A percentile compares a stretch with the other conserved stretches of the same genome.
Evolutionary conservation across 2,888 invertebrate species (phyloP).

Genomic region (Euplexia lucipara): DNA sequence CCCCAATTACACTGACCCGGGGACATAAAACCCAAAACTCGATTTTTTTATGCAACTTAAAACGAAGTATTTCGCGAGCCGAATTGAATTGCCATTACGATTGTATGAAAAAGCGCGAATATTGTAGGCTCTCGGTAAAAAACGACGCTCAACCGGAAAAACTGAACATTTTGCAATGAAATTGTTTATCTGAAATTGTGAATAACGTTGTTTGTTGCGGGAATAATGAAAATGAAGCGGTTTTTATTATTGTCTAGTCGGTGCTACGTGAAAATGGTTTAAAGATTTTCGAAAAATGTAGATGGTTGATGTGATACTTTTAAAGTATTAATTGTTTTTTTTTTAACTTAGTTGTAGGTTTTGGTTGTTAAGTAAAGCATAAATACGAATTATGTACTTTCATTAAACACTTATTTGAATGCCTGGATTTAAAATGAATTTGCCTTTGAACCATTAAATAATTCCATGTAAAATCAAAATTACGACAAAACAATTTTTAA

Average conservation of each 20-base stretch:
- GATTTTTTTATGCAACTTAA: slow-evolving; percentile 61
- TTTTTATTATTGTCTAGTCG: slow-evolving; percentile 13
- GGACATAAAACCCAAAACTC: slow-evolving; percentile 40
- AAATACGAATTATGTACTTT: too few species aligned
- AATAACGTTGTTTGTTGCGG: slow-evolving; percentile 38
- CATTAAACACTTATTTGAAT: too few species aligned
- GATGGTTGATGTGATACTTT: background rate
- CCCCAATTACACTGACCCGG: slow-evolving; percentile 41
- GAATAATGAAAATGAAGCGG: slow-evolving; percentile 25
- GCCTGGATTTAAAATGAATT: too few species aligned
- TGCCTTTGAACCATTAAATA: too few species aligned
- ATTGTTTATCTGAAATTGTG: slow-evolving; percentile 56
- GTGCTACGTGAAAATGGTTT: slow-evolving; percentile 5
- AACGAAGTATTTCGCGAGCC: slow-evolving; percentile 66
- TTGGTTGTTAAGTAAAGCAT: too few species aligned
- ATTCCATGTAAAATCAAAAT: too few species aligned
- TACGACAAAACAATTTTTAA: too few species aligned
- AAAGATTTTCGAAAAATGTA: slow-evolving; percentile 1
- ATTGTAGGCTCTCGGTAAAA: slow-evolving; percentile 66
- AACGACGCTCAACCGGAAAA: slow-evolving; percentile 55
- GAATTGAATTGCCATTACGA: slow-evolving; percentile 68
- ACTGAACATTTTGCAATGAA: slow-evolving; percentile 54
- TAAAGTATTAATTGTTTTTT: too few species aligned
- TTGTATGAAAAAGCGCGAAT: slow-evolving; percentile 65
- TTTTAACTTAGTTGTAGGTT: too few species aligned